phyloP scores from a whole-genome alignment of 2,888 invertebrate genomes.

The Pyrrhosoma nymphula region DNA sequence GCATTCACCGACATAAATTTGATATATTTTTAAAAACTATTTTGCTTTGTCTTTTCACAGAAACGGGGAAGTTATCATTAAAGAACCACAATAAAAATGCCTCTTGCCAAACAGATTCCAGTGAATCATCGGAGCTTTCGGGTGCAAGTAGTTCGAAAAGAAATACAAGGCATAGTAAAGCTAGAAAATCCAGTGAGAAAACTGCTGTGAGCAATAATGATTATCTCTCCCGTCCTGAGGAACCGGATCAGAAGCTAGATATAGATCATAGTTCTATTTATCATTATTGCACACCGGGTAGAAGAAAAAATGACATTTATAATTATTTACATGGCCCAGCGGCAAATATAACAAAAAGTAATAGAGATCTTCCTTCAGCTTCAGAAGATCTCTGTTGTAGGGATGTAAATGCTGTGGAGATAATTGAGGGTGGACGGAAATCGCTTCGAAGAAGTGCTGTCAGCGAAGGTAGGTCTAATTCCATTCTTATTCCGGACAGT shows the following conservation, averaged over 20 bases:
- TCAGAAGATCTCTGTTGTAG: neutral
- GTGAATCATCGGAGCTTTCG: constrained; percentile 28
- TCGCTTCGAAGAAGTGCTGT: neutral
- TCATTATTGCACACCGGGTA: constrained; percentile 41
- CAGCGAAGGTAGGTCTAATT: neutral
- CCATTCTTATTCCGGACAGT: neutral
- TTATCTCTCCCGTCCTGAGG: neutral
- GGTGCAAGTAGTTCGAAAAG: neutral
- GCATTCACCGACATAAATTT: no score
- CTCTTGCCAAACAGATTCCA: constrained; percentile 56
- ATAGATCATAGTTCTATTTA: neutral
- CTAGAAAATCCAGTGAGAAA: neutral
- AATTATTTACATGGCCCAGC: neutral
- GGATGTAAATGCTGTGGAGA: neutral
- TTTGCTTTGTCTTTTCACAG: neutral
- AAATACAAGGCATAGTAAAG: neutral
- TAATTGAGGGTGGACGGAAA: neutral
- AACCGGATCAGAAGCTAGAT: neutral
- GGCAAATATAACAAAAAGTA: neutral
- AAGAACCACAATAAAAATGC: constrained; percentile 39
- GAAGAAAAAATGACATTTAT: neutral
- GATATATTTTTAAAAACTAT: neutral
- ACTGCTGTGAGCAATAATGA: neutral
- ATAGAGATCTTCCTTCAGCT: neutral
- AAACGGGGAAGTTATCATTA: constrained; percentile 52